phyloP scores from a whole-genome alignment of 2,888 invertebrate genomes.

The Calameuta pallipes region DNA sequence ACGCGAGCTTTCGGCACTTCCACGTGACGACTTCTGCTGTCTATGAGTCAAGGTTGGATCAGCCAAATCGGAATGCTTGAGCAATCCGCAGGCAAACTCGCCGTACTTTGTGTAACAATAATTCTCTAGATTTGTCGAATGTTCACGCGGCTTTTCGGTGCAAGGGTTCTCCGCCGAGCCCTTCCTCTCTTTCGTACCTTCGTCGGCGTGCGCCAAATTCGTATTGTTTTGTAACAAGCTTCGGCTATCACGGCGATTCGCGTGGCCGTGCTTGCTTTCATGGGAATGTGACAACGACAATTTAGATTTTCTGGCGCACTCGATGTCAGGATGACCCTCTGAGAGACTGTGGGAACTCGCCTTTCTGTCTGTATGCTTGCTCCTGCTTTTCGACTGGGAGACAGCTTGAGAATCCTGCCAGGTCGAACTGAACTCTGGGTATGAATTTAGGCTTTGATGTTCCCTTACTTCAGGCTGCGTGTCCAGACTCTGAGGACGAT shows the following conservation, averaged over 20 bases:
- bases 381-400: not conserved
- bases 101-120: slow-evolving; percentile 35
- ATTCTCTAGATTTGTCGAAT: slow-evolving; percentile 17
- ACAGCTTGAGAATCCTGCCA: not conserved
- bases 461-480: not conserved
- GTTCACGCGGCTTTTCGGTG: not conserved
- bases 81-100: slow-evolving; percentile 36
- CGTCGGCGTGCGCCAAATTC: not conserved
- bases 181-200: not conserved
- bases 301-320: not conserved
- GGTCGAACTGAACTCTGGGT: not conserved
- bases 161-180: not conserved
- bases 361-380: not conserved
- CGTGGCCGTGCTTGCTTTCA: slow-evolving; percentile 1
- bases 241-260: not conserved
- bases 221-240: not conserved
- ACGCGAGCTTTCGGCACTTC: not conserved
- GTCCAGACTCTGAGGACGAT: not conserved
- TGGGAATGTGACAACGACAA: slow-evolving; percentile 6
- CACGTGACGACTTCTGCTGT: not conserved
- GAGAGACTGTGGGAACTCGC: not conserved
- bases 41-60: not conserved
- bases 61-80: slow-evolving; percentile 35
- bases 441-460: not conserved
- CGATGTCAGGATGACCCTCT: not conserved